Evolutionary conservation across 2,113 vertebrate species (phyloP).

Genomic region (Pseudopipra pipra): DNA sequence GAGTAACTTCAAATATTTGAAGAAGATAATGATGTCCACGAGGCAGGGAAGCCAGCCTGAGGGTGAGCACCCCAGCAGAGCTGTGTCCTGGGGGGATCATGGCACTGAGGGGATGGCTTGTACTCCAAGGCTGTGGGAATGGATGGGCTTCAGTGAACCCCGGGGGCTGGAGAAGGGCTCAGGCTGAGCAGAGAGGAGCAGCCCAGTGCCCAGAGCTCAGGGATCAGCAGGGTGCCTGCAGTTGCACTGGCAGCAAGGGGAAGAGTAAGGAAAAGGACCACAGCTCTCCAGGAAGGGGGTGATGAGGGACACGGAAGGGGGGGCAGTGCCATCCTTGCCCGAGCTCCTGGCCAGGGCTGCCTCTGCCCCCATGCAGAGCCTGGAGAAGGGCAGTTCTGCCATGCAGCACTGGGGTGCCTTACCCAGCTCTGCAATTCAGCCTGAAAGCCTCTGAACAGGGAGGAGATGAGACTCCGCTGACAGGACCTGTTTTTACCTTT

Average conservation of each 20-base stretch:
- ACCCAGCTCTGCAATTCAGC: neutral
- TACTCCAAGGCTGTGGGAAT: rapidly evolving
- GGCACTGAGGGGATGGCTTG: neutral
- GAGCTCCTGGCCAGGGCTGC: neutral
- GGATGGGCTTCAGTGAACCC: rapidly evolving
- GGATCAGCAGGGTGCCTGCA: neutral
- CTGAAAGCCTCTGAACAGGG: neutral
- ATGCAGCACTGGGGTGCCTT: neutral
- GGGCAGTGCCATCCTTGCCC: neutral
- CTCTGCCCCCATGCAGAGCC: too few relatives aligned
- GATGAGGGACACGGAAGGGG: rapidly evolving
- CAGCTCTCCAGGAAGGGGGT: neutral
- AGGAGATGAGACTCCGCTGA: neutral
- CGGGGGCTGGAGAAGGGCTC: neutral
- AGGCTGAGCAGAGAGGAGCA: neutral
- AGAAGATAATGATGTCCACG: neutral
- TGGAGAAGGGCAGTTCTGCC: neutral
- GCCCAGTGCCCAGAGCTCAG: too few relatives aligned
- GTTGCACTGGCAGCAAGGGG: neutral
- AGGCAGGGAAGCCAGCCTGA: neutral
- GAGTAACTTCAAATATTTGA: neutral
- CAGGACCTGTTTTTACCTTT: neutral
- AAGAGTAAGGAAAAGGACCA: neutral
- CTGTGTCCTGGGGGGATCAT: rapidly evolving
- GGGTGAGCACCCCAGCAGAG: neutral